phyloP scores from a whole-genome alignment of 2,888 invertebrate species.

The Dryadula phaetusa region DNA sequence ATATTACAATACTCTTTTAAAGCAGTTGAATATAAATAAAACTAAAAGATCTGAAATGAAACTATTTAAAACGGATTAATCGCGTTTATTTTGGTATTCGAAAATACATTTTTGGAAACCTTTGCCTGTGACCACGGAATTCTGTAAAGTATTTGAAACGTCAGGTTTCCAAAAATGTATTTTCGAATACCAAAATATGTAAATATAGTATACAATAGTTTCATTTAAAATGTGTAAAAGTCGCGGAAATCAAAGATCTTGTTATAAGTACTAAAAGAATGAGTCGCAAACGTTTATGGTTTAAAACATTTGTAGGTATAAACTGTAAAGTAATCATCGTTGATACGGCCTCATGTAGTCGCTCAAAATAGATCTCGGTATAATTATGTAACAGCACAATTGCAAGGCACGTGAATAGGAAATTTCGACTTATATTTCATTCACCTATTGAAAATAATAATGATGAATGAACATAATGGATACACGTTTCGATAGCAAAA shows the following conservation, averaged over 20 bases:
- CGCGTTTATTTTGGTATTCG: too few relatives aligned
- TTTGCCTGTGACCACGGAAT: too few relatives aligned
- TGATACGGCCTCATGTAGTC: constrained; percentile 16
- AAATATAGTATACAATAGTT: too few relatives aligned
- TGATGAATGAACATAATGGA: background rate
- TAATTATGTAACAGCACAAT: constrained; percentile 31
- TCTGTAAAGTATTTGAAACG: too few relatives aligned
- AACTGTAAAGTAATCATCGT: background rate
- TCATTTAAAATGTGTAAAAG: too few relatives aligned
- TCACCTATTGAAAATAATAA: constrained; percentile 31
- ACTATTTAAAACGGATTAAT: too few relatives aligned
- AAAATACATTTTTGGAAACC: too few relatives aligned
- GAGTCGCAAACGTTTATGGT: background rate
- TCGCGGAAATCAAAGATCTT: too few relatives aligned
- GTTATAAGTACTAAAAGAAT: background rate
- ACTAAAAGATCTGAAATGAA: too few relatives aligned
- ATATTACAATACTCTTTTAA: background rate
- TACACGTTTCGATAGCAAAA: constrained; percentile 1
- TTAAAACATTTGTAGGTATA: constrained; percentile 8
- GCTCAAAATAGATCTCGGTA: constrained; percentile 31
- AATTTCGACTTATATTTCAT: constrained; percentile 33
- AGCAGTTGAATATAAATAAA: background rate
- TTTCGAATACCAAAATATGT: too few relatives aligned
- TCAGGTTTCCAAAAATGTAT: too few relatives aligned
- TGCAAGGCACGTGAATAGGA: constrained; percentile 37